Base-by-base conservation (phyloP, 2,888 invertebrate species). In the Zootermopsis nevadensis region DNA sequence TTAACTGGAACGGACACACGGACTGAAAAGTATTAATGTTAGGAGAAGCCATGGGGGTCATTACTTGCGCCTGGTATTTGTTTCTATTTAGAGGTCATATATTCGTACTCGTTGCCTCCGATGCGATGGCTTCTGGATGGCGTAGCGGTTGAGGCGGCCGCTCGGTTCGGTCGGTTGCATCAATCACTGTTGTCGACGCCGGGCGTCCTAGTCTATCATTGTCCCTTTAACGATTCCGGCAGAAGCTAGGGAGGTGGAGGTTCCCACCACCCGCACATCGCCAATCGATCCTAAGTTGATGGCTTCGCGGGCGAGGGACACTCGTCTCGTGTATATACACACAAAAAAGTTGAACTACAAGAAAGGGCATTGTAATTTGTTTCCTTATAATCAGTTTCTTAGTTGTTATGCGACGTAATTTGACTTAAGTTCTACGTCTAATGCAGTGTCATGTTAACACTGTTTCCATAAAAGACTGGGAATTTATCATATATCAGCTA, bases 191-290 rank as follows among this genome's bases (percentile, higher is more conserved):
- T n/a, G 60, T 60, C 60, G 60, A 27, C 60, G 60, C 60, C 19
- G 48, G 48, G 27, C 60, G n/a, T 60, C n/a, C 60, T 27, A 60
- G n/a, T 60, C 60, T 60, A n/a, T 60, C 60, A 60, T n/a, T 60
- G 60, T 60, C 60, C 60, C 60, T 60, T 60, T 60, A 60, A 60
- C 60, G 60, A 60, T 60, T 60, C 60, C 15, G 10, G 60, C 6
- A 60, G 60, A n/a, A 27, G 60, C 8, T 19, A 48, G 60, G 22
- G 60, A 27, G 60, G 60, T 60, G 60, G 60, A 3, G n/a, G 19
- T 48, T 4, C 12, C 60, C 60, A 12, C n/a, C 27, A n/a, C 12
- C 60, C n/a, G 19, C 60, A 60, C 60, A 60, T 60, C 60, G 27
- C 60, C n/a, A 60, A 60, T 60, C 60, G 60, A 60, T 60, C 12